Percentiles rank a stretch among this genome's conserved stretches.
phyloP scores from a whole-genome alignment of 2,888 invertebrate genomes.

The Gisinianus flammeolus region DNA sequence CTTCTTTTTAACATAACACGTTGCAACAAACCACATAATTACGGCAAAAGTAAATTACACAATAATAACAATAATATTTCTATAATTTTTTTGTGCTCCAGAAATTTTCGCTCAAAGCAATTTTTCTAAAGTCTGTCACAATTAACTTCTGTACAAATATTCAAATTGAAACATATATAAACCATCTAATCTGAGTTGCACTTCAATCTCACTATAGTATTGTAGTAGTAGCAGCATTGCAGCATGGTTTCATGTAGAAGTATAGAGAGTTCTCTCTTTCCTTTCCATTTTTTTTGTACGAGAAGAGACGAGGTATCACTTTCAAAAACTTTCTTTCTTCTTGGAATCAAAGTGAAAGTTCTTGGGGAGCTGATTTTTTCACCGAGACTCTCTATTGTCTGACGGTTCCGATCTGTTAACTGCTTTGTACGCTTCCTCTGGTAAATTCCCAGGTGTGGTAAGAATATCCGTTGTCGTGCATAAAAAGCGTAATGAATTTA shows the following conservation, averaged over 20 bases:
- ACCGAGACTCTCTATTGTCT: background rate
- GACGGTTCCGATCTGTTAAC: background rate
- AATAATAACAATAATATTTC: no score
- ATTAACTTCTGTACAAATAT: background rate
- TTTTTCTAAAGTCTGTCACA: background rate
- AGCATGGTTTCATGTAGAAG: background rate
- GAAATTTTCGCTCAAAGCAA: background rate
- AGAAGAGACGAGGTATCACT: background rate
- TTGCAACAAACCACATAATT: no score
- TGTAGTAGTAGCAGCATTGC: background rate
- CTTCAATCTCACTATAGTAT: background rate
- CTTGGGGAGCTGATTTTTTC: background rate
- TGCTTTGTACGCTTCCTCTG: constrained; percentile 75
- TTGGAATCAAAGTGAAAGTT: background rate
- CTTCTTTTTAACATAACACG: no score
- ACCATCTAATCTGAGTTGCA: constrained; percentile 3
- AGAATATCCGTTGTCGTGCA: constrained; percentile 93
- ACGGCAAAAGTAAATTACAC: no score
- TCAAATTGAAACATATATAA: background rate
- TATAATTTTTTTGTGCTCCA: background rate
- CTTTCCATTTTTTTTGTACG: background rate
- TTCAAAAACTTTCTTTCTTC: background rate
- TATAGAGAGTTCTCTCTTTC: background rate
- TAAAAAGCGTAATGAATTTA: constrained; percentile 86
- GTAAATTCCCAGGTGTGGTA: constrained; percentile 83